Base-by-base conservation (phyloP, 2,797 vertebrate genomes). In the Arctocebus calabarensis region DNA sequence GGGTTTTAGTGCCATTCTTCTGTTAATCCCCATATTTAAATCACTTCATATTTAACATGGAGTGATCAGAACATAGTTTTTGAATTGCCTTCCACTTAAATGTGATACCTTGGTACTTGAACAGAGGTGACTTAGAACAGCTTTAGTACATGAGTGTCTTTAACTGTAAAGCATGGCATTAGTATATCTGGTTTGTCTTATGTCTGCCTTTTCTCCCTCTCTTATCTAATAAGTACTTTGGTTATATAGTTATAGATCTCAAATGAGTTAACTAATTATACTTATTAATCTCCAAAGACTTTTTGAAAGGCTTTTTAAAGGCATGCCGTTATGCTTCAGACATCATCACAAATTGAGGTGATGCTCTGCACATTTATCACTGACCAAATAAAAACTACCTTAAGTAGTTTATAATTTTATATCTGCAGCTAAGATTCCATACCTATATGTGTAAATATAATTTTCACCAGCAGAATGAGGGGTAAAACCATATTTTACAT, bases 1-100 rank as follows among this genome's bases (percentile, higher is more conserved):
- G 9, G 17, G 19, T 59, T 84, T 32, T 40, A 8, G 14, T 64
- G 34, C 19, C 34, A 29, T 45, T 34, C 32, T 88, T 48, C 27
- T 20, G 11, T 64, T 66, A 52, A 11, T 55, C 2, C 20, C 73
- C 7, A 70, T 14, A 59, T 68, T 5, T 91, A 13, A 74, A 8
- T 85, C 70, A 77, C 27, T 94, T 95, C 23, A 48, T 86, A n/a
- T 87, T 90, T 57, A 75, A 75, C 70, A 89, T 40, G 1, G 6
- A 73, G 0, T 68, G 32, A 87, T 43, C 23, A 77, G 10, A 61
- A 93, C 64, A 81, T 82, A 8, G 25, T 66, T 95, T 78, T 88
- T 32, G 0, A 81, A 88, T 83, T 45, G 12, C 19, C 16, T 81
- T 74, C 23, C 27, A 16, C n/a, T 68, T 79, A 55, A 27, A 29